Evolutionary conservation across 1,140 invertebrate genomes (phyloP), one percentile per base, ranked within the genome.

Genomic region (Achatina immaculata): DNA sequence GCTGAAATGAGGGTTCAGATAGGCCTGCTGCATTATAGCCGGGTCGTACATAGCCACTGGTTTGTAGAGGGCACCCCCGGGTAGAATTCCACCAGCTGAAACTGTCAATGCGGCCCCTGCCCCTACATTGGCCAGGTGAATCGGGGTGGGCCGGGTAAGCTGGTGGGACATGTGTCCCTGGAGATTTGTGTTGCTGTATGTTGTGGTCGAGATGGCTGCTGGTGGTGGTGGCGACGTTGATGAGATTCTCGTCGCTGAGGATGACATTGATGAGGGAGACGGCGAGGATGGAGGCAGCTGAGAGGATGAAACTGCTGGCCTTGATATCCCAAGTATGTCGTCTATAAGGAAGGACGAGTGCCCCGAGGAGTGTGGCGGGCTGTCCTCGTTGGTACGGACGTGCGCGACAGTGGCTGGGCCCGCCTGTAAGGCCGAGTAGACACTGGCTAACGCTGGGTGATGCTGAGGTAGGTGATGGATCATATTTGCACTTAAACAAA

Each of bases 341-440:
- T 87, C 87, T 38, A 88, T 88, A 21, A 86, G 79, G 72, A 88
- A 88, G 16, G 86, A 86, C 2, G 86, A 84, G 77, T 84, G 83
- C 24, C 68, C 71, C 0, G 58, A 51, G 45, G 40, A 71, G 21
- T 69, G 43, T 71, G 79, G 71, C 28, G 71, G 48, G 21, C 0
- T 48, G 40, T 48, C 43, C 14, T 45, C 71, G 2, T 43, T 1
- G 11, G 36, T n/a, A 21, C 68, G 36, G 11, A 11, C 24, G 24
- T 69, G 68, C 24, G 21, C 2, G 2, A 14, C 11, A 16, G 71
- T 19, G 71, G 3, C 45, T 45, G 72, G 28, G 3, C 6, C 34
- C 43, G 34, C 1, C 40, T 31, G n/a, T 62, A 31, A 31, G 31
- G 58, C 1, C 28, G 58, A 2, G 28, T 62, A 62, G 16, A 74